Base-by-base conservation (phyloP, 2,797 vertebrate genomes). In the Lepidocolaptes lacrymiger region DNA sequence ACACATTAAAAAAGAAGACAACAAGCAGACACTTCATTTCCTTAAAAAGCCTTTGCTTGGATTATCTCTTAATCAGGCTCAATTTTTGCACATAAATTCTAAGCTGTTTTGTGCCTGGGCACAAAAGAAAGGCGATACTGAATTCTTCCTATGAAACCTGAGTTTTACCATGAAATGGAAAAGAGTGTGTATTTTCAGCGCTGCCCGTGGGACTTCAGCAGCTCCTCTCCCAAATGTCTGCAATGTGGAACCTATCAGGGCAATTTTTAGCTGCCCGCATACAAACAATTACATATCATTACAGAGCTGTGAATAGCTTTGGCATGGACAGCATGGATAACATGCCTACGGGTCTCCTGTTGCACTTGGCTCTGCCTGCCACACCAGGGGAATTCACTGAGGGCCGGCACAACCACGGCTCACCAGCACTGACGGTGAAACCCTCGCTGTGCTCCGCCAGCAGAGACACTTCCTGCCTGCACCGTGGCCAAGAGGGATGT, bases 201-300 rank as follows among this genome's bases (percentile, higher is more conserved):
- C 39, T n/a, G 71, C 85, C 54, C 7, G 0, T 1, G 22, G 56
- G 75, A 77, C 68, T 18, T 3, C 1, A 0, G 78, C 89, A 93
- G 87, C 9, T 92, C 61, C 56, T 24, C 79, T 58, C 87, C 6
- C 0, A 85, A 95, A 79, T 9, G 54, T 34, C 79, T 72, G 58
- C 93, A 94, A 85, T 89, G 79, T 95, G 95, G 95, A 96, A 91
- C 49, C 83, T 44, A 80, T 91, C 93, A 94, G 88, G 66, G 56
- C 49, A 72, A 89, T 72, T 81, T 88, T 74, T 30, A 91, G 89
- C 88, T 85, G 95, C 87, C 91, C 78, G 15, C 95, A 89, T 82
- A 92, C 88, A 36, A 91, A 89, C 89, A 95, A 89, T 95, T 89
- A 91, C 69, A 58, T 84, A 77, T 89, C 72, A 91, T 94, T 92